A percentile compares a stretch with the other conserved stretches of the same genome.
Evolutionary conservation across 37 sponge, comb jelly and placozoan genomes (phyloP).

Genomic region (Oscarella lobularis): DNA sequence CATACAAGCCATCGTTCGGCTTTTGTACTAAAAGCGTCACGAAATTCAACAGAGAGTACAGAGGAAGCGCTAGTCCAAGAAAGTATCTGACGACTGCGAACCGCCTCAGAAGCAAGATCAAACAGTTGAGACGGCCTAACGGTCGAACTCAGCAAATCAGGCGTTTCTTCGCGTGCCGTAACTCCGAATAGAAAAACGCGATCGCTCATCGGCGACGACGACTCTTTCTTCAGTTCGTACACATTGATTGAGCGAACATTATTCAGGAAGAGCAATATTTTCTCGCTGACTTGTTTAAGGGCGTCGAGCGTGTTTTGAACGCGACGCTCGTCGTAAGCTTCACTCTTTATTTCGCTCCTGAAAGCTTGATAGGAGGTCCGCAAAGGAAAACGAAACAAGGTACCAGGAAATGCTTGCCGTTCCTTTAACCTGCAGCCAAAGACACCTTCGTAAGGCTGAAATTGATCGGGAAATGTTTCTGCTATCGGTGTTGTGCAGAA

Average conservation of each 20-base stretch:
- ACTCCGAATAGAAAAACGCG: slow-evolving; percentile 1
- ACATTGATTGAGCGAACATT: slow-evolving; percentile 27
- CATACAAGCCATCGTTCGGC: background rate
- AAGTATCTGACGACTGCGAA: background rate
- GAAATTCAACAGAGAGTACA: too few species aligned
- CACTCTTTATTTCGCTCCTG: slow-evolving; percentile 36
- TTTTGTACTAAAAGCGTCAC: too few species aligned
- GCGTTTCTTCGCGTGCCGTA: background rate
- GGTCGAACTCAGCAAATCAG: background rate
- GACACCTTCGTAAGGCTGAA: slow-evolving; percentile 21
- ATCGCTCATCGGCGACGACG: background rate
- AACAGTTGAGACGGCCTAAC: background rate
- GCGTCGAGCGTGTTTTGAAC: slow-evolving; percentile 10
- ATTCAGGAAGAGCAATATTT: slow-evolving; percentile 39
- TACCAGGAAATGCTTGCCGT: slow-evolving; percentile 1
- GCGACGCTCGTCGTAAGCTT: background rate
- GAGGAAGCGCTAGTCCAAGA: background rate
- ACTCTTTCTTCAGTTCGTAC: slow-evolving; percentile 1
- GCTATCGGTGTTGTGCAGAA: slow-evolving; percentile 12
- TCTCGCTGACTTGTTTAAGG: slow-evolving; percentile 7
- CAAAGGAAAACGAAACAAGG: slow-evolving; percentile 48
- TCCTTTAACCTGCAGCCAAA: background rate
- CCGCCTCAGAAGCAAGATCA: background rate
- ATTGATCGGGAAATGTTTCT: slow-evolving; percentile 12
- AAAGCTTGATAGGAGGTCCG: slow-evolving; percentile 3